phyloP scores from a whole-genome alignment of 2,888 invertebrate species.

The Leucania comma region DNA sequence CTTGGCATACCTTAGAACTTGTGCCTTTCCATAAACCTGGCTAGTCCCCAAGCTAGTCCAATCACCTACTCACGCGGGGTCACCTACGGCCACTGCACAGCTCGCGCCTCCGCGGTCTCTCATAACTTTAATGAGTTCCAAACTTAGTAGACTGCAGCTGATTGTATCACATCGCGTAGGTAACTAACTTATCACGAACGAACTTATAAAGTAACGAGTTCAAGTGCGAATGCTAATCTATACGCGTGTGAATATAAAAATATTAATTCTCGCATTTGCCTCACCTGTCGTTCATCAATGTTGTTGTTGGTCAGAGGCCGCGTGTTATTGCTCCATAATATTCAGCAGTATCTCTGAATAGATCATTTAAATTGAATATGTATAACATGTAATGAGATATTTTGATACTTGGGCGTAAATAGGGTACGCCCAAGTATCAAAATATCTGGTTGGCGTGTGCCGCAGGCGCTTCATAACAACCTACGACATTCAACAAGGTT shows the following conservation, averaged over 20 bases:
- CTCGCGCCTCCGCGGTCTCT: no score
- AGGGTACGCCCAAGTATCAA: background rate
- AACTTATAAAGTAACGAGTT: background rate
- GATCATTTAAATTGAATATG: background rate
- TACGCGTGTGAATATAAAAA: background rate
- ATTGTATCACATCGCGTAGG: background rate
- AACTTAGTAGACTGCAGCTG: constrained; percentile 29
- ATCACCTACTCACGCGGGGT: background rate
- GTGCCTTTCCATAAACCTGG: background rate
- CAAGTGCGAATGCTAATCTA: constrained; percentile 13
- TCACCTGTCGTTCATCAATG: constrained; percentile 2
- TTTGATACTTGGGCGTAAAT: no score
- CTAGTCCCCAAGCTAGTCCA: background rate
- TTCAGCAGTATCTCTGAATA: background rate
- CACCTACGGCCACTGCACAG: background rate
- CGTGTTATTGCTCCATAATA: background rate
- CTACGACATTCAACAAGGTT: background rate
- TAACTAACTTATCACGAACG: background rate
- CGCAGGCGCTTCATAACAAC: background rate
- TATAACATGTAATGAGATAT: background rate
- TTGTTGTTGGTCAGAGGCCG: constrained; percentile 4
- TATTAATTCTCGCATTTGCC: background rate
- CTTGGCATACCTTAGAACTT: background rate
- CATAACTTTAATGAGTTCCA: constrained; percentile 21
- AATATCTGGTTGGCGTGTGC: background rate